These are phyloP conservation scores for Eciton burchellii DNA, from an alignment of 1,140 invertebrate species.

Conservation along the genomic window DNA sequence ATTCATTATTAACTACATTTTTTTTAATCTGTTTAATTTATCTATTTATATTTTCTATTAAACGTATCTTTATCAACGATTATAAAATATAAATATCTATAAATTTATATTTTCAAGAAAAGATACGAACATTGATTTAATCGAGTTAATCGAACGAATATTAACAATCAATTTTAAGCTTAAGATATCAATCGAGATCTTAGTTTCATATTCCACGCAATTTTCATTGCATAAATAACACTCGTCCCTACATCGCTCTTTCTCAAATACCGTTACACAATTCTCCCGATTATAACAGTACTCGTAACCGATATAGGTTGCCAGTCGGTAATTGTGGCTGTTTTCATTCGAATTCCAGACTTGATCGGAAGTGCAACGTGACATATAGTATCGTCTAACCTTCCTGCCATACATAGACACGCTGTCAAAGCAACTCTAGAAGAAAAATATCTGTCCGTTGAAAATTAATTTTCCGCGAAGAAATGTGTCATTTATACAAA, in stretches of 20 bases:
- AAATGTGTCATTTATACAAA: too few species aligned
- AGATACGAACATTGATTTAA: too few species aligned
- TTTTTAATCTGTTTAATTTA: too few species aligned
- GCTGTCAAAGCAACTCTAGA: slow-evolving; percentile 9
- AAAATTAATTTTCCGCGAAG: neutral
- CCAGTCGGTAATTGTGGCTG: too few species aligned
- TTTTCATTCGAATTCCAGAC: slow-evolving; percentile 57
- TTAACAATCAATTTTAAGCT: neutral
- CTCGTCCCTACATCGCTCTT: neutral
- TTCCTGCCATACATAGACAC: slow-evolving; percentile 24
- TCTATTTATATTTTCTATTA: neutral
- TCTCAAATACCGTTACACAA: slow-evolving; percentile 12
- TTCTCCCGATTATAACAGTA: slow-evolving; percentile 32
- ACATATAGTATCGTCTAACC: slow-evolving; percentile 43
- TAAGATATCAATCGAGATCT: neutral
- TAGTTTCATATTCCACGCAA: slow-evolving; percentile 22
- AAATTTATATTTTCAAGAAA: neutral
- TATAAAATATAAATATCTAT: too few species aligned
- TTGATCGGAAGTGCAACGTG: slow-evolving; percentile 59
- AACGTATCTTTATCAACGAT: too few species aligned
- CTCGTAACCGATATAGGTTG: slow-evolving; percentile 22
- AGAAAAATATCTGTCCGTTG: slow-evolving; percentile 25
- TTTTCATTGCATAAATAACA: slow-evolving; percentile 40
- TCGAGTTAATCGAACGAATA: neutral
- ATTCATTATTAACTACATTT: neutral